phyloP scores from a whole-genome alignment of 2,888 invertebrate species.

The Nineta flava region DNA sequence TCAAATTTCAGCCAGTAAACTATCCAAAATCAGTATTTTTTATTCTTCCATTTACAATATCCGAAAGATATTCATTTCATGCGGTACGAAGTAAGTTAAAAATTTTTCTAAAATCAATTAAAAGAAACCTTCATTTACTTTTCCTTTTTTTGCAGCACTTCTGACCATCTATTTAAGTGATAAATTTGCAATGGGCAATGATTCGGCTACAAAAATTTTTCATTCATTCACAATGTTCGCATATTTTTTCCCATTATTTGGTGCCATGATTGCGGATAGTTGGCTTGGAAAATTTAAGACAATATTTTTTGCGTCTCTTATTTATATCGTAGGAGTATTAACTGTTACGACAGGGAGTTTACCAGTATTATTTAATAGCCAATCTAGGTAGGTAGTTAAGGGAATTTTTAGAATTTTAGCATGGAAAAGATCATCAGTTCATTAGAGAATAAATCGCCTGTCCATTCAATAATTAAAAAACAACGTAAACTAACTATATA shows the following conservation, averaged over 20 bases:
- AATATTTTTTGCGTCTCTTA: slow-evolving; percentile 73
- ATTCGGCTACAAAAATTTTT: slow-evolving; percentile 70
- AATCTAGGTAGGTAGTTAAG: too few relatives aligned
- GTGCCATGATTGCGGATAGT: slow-evolving; percentile 89
- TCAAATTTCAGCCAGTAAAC: neutral
- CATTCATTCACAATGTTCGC: slow-evolving; percentile 81
- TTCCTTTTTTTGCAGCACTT: slow-evolving; percentile 53
- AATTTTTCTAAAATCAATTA: neutral
- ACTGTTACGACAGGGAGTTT: slow-evolving; percentile 21
- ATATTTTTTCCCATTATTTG: slow-evolving; percentile 77
- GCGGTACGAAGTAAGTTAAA: slow-evolving; percentile 79
- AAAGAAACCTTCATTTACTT: slow-evolving; percentile 16
- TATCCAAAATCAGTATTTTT: slow-evolving; percentile 85
- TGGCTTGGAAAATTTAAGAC: slow-evolving; percentile 81
- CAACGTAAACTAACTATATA: too few relatives aligned
- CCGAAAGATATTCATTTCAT: slow-evolving; percentile 93
- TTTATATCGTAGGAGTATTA: slow-evolving; percentile 71
- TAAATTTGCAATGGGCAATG: slow-evolving; percentile 54
- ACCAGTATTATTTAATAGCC: too few relatives aligned
- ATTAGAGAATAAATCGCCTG: too few relatives aligned
- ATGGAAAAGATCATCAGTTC: too few relatives aligned
- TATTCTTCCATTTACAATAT: slow-evolving; percentile 94
- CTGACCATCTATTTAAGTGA: slow-evolving; percentile 75
- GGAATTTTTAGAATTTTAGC: too few relatives aligned
- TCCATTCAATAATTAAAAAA: too few relatives aligned